These are phyloP conservation scores for Drosophila parvula DNA, from an alignment of 1,140 invertebrate genomes.

Conservation along the genomic window DNA sequence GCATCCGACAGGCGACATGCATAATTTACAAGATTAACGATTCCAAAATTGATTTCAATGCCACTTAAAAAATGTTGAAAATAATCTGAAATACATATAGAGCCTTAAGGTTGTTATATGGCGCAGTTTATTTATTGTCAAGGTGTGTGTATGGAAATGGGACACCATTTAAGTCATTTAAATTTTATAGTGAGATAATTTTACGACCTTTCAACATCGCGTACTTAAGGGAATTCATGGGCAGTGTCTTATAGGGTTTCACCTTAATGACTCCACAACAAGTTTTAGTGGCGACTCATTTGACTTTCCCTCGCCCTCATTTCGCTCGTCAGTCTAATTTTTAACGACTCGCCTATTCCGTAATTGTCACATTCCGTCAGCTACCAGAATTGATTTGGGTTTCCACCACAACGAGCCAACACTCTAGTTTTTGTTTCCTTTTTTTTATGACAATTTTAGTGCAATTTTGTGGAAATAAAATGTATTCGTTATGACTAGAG, in stretches of 20 bases:
- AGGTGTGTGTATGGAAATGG: constrained; percentile 64
- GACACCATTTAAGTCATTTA: constrained; percentile 77
- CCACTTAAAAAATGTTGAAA: constrained; percentile 73
- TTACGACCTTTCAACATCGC: constrained; percentile 59
- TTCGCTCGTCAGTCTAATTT: constrained; percentile 16
- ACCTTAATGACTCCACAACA: constrained; percentile 55
- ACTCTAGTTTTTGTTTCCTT: constrained; percentile 40
- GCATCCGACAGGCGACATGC: constrained; percentile 73
- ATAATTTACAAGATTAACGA: constrained; percentile 83
- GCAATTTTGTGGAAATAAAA: constrained; percentile 80
- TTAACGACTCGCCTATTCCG: constrained; percentile 57
- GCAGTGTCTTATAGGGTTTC: constrained; percentile 34
- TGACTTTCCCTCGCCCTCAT: constrained; percentile 24
- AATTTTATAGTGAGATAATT: constrained; percentile 75
- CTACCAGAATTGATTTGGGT: constrained; percentile 74
- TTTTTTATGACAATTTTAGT: constrained; percentile 80
- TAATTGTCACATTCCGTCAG: constrained; percentile 79
- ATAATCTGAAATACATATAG: constrained; percentile 62
- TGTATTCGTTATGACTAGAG: constrained; percentile 68
- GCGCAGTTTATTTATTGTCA: constrained; percentile 53
- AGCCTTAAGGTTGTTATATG: constrained; percentile 41
- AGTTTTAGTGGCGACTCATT: constrained; percentile 38
- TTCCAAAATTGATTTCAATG: constrained; percentile 81
- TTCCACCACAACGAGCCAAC: constrained; percentile 3
- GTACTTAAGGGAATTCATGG: constrained; percentile 56